A percentile compares a stretch with the other conserved stretches of the same genome.
Conservation (phyloP, 2,113 vertebrate genomes). For the Motacilla alba region DNA sequence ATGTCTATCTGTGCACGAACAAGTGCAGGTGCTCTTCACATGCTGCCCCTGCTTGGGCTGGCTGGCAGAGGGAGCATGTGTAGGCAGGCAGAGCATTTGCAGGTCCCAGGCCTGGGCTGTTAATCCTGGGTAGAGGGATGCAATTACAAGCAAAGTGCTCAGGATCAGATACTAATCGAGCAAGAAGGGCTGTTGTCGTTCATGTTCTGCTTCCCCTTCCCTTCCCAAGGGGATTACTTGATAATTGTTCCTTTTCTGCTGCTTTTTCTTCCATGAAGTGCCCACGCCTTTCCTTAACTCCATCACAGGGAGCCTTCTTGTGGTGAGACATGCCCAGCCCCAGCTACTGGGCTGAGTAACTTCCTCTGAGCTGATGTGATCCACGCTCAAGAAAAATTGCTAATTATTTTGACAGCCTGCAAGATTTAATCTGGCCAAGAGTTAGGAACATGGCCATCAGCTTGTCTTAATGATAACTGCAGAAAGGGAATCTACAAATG, state of each 20-base stretch:
- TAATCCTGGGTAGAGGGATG: not conserved
- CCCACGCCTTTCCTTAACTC: not conserved
- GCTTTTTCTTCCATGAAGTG: not conserved
- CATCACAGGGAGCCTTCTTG: not conserved
- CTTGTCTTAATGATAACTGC: not conserved
- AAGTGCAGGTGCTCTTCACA: not conserved
- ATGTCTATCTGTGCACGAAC: not conserved
- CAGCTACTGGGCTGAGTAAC: not conserved
- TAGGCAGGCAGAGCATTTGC: not conserved
- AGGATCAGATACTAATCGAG: not conserved
- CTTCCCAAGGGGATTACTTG: not conserved
- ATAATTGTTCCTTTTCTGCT: not conserved
- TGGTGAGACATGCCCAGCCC: not conserved
- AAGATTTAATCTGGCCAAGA: not conserved
- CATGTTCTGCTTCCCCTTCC: not conserved
- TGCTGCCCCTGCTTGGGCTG: not conserved
- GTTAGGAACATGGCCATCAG: not conserved
- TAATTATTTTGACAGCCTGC: not conserved
- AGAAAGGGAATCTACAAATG: not conserved
- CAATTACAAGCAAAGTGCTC: not conserved
- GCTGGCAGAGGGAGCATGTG: fast-evolving
- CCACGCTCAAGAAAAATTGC: not conserved
- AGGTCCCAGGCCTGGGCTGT: not conserved
- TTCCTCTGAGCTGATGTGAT: not conserved
- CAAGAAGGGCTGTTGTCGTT: not conserved